Percentiles rank a stretch among this genome's conserved stretches.
Conservation (phyloP, 2,888 invertebrate genomes). For the Trachelus tabidus region DNA sequence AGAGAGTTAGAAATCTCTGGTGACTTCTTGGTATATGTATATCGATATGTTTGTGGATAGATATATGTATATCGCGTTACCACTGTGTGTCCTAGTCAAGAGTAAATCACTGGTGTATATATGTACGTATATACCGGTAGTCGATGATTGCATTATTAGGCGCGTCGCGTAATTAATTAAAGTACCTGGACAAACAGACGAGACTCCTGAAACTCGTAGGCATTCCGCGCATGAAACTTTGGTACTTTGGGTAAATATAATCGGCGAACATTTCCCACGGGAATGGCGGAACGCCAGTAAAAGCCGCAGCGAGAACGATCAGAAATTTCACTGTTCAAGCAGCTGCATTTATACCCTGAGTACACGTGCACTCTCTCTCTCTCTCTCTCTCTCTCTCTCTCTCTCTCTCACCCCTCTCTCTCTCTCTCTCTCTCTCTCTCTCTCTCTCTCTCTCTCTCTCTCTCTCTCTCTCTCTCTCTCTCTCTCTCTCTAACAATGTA, state of each 20-base stretch:
- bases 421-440: background rate
- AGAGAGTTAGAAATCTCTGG: background rate
- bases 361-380: background rate
- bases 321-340: conserved; percentile 36
- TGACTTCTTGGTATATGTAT: no score
- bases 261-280: conserved; percentile 38
- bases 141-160: conserved; percentile 14
- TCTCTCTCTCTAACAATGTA: background rate
- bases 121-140: background rate
- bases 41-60: no score
- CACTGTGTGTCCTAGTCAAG: no score
- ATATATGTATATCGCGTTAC: no score
- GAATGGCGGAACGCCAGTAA: conserved; percentile 21
- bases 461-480: no score
- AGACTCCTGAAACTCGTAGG: conserved; percentile 2
- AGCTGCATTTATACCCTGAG: conserved; percentile 29
- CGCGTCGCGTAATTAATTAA: conserved; percentile 58
- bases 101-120: background rate
- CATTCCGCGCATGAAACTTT: background rate
- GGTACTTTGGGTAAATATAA: conserved; percentile 52
- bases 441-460: no score
- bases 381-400: no score
- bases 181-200: conserved; percentile 57
- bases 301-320: conserved; percentile 23
- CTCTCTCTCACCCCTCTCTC: background rate